These are phyloP conservation scores for Papilio machaon DNA, from an alignment of 1,140 invertebrate species.

Conservation along the genomic window DNA sequence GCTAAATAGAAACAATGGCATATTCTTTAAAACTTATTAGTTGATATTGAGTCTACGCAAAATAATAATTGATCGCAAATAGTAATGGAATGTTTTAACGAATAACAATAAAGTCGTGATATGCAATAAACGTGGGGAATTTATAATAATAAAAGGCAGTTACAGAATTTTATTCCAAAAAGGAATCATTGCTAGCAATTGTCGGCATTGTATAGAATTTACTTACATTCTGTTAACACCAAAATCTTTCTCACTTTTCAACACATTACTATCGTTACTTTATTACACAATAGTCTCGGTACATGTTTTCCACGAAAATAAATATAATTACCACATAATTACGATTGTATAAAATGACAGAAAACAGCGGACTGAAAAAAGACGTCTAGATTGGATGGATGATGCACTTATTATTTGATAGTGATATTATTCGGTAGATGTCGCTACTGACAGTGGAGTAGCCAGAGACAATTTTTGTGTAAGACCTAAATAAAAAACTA, in stretches of 20 bases:
- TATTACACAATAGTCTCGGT: conserved; percentile 61
- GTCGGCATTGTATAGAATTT: conserved; percentile 56
- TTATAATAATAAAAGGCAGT: conserved; percentile 34
- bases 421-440: conserved; percentile 61
- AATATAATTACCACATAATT: conserved; percentile 67
- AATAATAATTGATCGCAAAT: conserved; percentile 26
- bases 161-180: conserved; percentile 54
- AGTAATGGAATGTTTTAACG: background rate
- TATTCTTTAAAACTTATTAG: conserved; percentile 37
- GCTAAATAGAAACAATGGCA: conserved; percentile 49
- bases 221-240: conserved; percentile 69
- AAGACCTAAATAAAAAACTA: conserved; percentile 56
- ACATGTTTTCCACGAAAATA: conserved; percentile 62
- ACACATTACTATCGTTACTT: conserved; percentile 51
- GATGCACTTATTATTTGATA: conserved; percentile 62
- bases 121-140: background rate
- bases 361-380: conserved; percentile 76
- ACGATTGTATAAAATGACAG: conserved; percentile 71
- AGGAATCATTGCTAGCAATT: conserved; percentile 61
- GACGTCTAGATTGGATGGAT: conserved; percentile 71
- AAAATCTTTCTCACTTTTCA: conserved; percentile 50
- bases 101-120: background rate
- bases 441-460: conserved; percentile 41
- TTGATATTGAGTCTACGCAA: conserved; percentile 20
- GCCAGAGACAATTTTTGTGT: conserved; percentile 62